A percentile compares a stretch with the other conserved stretches of the same genome.
These are phyloP conservation scores for Mamestra brassicae DNA, from an alignment of 2,888 invertebrate species.

Conservation along the genomic window DNA sequence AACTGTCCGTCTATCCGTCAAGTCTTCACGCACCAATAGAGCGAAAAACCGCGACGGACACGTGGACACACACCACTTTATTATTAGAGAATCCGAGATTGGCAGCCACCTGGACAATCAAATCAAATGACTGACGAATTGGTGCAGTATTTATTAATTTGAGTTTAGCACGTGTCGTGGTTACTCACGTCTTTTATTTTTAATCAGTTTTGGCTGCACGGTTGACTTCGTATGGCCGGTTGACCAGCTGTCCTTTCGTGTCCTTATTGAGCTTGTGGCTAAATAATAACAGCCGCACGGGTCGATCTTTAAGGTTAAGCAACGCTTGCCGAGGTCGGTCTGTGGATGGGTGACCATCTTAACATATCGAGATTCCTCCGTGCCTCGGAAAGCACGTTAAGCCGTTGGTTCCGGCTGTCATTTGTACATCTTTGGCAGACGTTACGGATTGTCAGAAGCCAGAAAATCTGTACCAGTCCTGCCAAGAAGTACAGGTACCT, in stretches of 20 bases:
- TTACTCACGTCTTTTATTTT: neutral
- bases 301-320: too few relatives aligned
- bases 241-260: neutral
- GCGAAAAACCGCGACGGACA: constrained; percentile 75
- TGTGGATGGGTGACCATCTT: too few relatives aligned
- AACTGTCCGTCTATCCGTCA: constrained; percentile 48
- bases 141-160: constrained; percentile 21
- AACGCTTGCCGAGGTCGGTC: too few relatives aligned
- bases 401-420: too few relatives aligned
- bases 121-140: constrained; percentile 48
- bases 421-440: too few relatives aligned
- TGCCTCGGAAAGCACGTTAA: too few relatives aligned
- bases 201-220: neutral
- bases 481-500: too few relatives aligned
- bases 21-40: constrained; percentile 77
- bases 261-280: too few relatives aligned
- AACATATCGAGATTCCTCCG: too few relatives aligned
- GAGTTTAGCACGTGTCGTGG: constrained; percentile 31
- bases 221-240: neutral
- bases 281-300: too few relatives aligned
- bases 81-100: constrained; percentile 57
- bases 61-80: constrained; percentile 65
- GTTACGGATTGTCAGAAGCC: too few relatives aligned
- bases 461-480: too few relatives aligned
- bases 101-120: constrained; percentile 65